phyloP scores from a whole-genome alignment of 2,797 vertebrate species.

The Mormyrus proboscirostris region DNA sequence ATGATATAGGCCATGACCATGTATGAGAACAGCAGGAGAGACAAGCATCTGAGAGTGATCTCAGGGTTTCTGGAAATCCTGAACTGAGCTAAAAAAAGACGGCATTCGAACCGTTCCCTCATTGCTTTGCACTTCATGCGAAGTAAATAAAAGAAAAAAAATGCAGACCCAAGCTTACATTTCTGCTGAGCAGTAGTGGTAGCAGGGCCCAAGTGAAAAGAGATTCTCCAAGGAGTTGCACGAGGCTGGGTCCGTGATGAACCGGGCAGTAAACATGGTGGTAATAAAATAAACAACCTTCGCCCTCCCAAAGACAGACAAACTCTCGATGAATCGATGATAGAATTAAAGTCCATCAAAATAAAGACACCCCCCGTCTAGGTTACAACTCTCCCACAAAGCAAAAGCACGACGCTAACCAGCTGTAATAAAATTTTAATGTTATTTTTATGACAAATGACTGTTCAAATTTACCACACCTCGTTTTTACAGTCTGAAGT shows the following conservation, averaged over 20 bases:
- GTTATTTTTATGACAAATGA: neutral
- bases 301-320: neutral
- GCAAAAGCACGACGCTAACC: neutral
- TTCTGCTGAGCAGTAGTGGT: neutral
- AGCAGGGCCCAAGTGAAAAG: neutral
- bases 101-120: neutral
- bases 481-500: neutral
- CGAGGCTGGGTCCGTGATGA: neutral
- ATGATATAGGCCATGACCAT: neutral
- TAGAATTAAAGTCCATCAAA: slow-evolving; percentile 10
- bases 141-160: neutral
- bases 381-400: neutral
- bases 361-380: neutral
- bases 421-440: neutral
- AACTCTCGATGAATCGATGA: neutral
- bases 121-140: neutral
- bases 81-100: neutral
- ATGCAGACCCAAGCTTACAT: neutral
- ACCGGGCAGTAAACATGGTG: neutral
- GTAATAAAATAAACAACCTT: neutral
- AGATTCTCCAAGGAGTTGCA: neutral
- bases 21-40: neutral
- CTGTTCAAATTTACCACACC: neutral
- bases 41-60: neutral
- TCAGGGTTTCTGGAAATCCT: neutral